These are phyloP conservation scores for Nycticebus coucang DNA, from an alignment of 2,113 vertebrate species.

Conservation along the genomic window DNA sequence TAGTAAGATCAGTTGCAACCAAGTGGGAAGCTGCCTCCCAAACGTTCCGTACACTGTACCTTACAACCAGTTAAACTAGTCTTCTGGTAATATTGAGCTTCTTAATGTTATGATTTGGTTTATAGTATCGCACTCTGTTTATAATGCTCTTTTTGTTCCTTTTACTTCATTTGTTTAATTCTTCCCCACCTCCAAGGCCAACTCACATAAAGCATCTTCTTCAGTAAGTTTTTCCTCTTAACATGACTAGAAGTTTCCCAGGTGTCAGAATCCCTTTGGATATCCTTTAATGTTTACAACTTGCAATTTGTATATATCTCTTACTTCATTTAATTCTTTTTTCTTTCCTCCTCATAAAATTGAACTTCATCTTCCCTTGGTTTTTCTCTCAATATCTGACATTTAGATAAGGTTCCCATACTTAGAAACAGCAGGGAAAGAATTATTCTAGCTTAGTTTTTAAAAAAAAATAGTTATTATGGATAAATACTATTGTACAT, in stretches of 20 bases:
- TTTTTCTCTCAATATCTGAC: neutral
- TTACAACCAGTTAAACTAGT: neutral
- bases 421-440: neutral
- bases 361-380: neutral
- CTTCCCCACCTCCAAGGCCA: neutral
- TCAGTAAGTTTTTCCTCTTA: neutral
- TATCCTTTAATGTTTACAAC: neutral
- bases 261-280: neutral
- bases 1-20: neutral
- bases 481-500: neutral
- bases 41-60: neutral
- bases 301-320: neutral
- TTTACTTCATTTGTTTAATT: neutral
- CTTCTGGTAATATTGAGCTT: neutral
- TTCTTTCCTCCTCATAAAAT: neutral
- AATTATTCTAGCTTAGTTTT: neutral
- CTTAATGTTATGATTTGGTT: fast-evolving
- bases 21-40: neutral
- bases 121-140: neutral
- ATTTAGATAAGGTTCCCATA: neutral
- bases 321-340: neutral
- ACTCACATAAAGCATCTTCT: neutral
- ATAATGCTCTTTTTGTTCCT: neutral
- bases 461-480: neutral
- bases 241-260: neutral